phyloP scores from a whole-genome alignment of 2,888 invertebrate species.

The Acronicta alni region DNA sequence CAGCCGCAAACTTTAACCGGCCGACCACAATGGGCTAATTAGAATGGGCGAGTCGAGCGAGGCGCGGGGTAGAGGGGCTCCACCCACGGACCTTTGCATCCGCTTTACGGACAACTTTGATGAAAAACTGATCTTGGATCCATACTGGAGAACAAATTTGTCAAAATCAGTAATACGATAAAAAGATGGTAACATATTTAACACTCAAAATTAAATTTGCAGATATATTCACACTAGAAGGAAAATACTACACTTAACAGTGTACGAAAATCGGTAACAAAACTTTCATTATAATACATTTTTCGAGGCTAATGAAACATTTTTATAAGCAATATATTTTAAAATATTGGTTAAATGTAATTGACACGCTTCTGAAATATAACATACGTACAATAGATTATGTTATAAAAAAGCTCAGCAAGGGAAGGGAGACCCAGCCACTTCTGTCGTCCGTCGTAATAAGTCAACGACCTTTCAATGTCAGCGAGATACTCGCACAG shows the following conservation, averaged over 20 bases:
- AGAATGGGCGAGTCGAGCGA: slow-evolving; percentile 84
- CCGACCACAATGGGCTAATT: slow-evolving; percentile 88
- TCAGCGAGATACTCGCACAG: slow-evolving; percentile 75
- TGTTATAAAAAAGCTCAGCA: slow-evolving; percentile 60
- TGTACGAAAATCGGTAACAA: neutral
- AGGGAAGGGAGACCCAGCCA: slow-evolving; percentile 74
- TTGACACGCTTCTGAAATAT: slow-evolving; percentile 37
- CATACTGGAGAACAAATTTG: slow-evolving; percentile 50
- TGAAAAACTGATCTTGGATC: slow-evolving; percentile 74
- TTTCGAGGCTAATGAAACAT: neutral
- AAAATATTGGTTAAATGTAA: slow-evolving; percentile 22
- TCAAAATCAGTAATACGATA: neutral
- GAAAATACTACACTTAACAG: slow-evolving; percentile 9
- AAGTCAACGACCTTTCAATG: slow-evolving; percentile 87
- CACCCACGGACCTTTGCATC: slow-evolving; percentile 87
- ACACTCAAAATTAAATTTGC: neutral
- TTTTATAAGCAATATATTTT: slow-evolving; percentile 3
- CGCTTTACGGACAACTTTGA: slow-evolving; percentile 81
- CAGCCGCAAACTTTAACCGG: slow-evolving; percentile 82
- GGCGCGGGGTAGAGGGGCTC: slow-evolving; percentile 76
- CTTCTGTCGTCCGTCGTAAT: slow-evolving; percentile 71
- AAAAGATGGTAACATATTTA: too few species aligned
- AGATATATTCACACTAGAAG: neutral
- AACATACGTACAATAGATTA: slow-evolving; percentile 45
- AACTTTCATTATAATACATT: slow-evolving; percentile 15